Evolutionary conservation across 2,888 invertebrate genomes (phyloP), one percentile per base, ranked within the genome.

Genomic region (Ferdinandea cuprea): DNA sequence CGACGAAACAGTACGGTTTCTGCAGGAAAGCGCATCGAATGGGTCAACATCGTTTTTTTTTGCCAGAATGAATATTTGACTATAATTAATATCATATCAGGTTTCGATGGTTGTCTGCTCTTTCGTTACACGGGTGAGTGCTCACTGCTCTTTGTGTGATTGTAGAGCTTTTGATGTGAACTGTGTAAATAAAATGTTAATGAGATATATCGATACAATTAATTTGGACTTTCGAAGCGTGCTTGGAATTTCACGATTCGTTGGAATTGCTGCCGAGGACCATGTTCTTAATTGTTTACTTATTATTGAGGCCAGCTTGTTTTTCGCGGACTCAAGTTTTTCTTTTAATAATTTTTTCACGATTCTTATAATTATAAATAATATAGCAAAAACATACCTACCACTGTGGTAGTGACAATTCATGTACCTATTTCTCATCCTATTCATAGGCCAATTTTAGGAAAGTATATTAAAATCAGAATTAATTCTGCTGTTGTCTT

Each of bases 41-140:
- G 46, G 21, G 58, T 28, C 69, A 74, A 69, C 74, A 69, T 69
- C 69, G n/a, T n/a, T n/a, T 73, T 56, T 54, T 46, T 46, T 25
- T 17, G 42, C 21, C 63, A 71, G 50, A 76, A 71, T 80, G 63
- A 44, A 74, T 80, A 74, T 81, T 81, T 76, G 76, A 40, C 5
- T 71, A 76, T 76, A 81, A 81, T 81, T 81, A 81, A 76, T 71
- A 58, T 65, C 50, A 81, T 58, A 46, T 65, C 44, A 58, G 65
- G 40, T 52, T 46, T 40, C 50, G 68, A 65, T 74, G 35, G 13
- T 56, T 68, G 56, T 69, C 44, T 54, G 48, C 63, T 52, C 52
- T 56, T 17, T 48, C 46, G 37, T 19, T 58, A 13, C 19, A 35
- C 37, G 48, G 13, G 15, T 32, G 56, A 46, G 46, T 15, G n/a